Evolutionary conservation across 2,113 vertebrate genomes (phyloP).

Genomic region (Sclerurus mexicanus): DNA sequence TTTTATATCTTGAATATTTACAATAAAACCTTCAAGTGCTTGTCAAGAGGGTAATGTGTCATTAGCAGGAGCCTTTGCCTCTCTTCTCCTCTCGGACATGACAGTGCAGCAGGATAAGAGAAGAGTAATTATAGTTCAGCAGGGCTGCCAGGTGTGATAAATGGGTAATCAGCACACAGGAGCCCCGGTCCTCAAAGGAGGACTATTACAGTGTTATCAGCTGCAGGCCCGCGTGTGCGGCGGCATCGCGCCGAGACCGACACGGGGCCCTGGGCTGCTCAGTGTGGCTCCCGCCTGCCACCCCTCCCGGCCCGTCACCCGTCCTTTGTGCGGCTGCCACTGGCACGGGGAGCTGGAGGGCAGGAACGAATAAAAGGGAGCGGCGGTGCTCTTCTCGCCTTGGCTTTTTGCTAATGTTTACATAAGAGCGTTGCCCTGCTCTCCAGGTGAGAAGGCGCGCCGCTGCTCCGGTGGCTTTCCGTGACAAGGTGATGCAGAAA

Average conservation of each 20-base stretch:
- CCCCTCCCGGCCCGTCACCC: constrained; percentile 3
- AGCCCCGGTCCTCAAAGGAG: constrained; percentile 96
- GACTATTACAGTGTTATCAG: constrained; percentile 99
- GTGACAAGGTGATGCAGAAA: not conserved
- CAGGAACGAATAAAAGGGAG: not conserved
- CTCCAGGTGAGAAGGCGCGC: not conserved
- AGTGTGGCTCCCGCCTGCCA: constrained; percentile 60
- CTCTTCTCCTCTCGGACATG: constrained; percentile 90
- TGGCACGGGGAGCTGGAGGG: not conserved
- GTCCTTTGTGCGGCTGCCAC: constrained; percentile 75
- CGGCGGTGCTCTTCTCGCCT: not conserved
- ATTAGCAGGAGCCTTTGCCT: constrained; percentile 82
- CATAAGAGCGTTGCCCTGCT: not conserved
- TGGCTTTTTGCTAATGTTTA: not conserved
- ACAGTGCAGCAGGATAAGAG: constrained; percentile 96
- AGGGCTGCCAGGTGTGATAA: constrained; percentile 99
- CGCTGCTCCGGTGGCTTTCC: not conserved
- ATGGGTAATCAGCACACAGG: constrained; percentile 98
- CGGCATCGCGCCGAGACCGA: constrained; percentile 74
- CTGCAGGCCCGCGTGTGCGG: constrained; percentile 81
- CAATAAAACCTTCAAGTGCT: constrained; percentile 83
- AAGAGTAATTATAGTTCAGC: constrained; percentile 99
- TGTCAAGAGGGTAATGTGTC: constrained; percentile 85
- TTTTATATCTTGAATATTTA: constrained; percentile 86
- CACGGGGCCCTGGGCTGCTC: constrained; percentile 80